Evolutionary conservation across 2,888 invertebrate species (phyloP).

Genomic region (Lithophane semibrunnea): DNA sequence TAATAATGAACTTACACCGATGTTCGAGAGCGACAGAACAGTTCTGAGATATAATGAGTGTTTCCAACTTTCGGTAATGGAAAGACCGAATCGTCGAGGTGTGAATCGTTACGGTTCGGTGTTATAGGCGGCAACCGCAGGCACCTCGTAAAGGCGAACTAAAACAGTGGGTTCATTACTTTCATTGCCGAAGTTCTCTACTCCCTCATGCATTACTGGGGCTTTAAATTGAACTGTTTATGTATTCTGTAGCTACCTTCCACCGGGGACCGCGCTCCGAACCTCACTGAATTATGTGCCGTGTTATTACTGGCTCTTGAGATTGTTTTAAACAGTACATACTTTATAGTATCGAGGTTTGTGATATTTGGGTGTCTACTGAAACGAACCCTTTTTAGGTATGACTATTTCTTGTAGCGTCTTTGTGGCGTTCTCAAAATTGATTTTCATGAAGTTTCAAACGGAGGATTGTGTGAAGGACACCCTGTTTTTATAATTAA

Average conservation of each 20-base stretch:
- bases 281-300: conserved; percentile 65
- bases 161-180: conserved; percentile 75
- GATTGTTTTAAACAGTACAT: conserved; percentile 62
- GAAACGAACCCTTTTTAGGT: too few species aligned
- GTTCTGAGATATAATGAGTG: conserved; percentile 44
- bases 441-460: too few species aligned
- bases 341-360: conserved; percentile 42
- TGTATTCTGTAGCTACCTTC: conserved; percentile 73
- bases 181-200: conserved; percentile 73
- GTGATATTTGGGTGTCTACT: conserved; percentile 24
- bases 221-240: conserved; percentile 81
- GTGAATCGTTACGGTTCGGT: conserved; percentile 63
- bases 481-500: conserved; percentile 7
- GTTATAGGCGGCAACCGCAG: conserved; percentile 67
- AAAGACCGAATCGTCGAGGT: conserved; percentile 55
- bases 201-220: conserved; percentile 73
- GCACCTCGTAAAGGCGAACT: conserved; percentile 74
- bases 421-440: too few species aligned
- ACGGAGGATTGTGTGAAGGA: too few species aligned
- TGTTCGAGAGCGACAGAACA: conserved; percentile 29
- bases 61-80: conserved; percentile 57
- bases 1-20: conserved; percentile 44
- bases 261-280: conserved; percentile 60
- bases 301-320: conserved; percentile 59
- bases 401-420: too few species aligned